phyloP scores from a whole-genome alignment of 2,113 vertebrate genomes.

The Cyanistes caeruleus region DNA sequence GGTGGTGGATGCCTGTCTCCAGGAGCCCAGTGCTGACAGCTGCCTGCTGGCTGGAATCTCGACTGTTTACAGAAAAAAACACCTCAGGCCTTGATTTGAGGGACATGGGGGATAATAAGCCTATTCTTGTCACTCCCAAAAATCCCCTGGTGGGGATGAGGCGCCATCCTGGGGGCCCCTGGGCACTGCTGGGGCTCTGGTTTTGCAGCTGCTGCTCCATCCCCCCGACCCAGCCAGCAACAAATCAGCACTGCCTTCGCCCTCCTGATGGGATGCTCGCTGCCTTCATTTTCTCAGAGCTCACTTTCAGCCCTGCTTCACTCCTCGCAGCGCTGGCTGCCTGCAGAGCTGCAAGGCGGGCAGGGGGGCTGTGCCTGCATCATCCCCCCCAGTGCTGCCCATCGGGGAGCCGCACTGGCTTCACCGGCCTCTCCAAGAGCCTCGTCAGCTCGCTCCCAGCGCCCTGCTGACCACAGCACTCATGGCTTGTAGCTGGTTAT shows the following conservation, averaged over 20 bases:
- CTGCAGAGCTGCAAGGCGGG: background rate
- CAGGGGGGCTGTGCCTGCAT: background rate
- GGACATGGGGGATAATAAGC: background rate
- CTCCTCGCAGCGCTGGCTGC: background rate
- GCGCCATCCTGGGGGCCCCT: accelerated
- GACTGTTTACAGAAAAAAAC: background rate
- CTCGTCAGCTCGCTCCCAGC: accelerated
- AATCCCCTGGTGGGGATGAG: background rate
- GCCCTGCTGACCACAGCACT: background rate
- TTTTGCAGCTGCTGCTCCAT: background rate
- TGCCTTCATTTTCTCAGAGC: background rate
- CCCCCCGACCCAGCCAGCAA: background rate
- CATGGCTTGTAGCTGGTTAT: background rate
- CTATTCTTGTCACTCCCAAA: background rate
- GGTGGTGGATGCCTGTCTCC: too few species aligned
- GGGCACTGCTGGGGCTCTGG: background rate
- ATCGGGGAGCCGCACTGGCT: accelerated
- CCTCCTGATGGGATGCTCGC: background rate
- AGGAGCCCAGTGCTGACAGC: accelerated
- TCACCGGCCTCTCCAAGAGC: background rate
- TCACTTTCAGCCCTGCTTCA: background rate
- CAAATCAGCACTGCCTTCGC: background rate
- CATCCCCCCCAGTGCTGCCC: accelerated
- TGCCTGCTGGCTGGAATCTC: background rate
- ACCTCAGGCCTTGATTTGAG: background rate